Conservation (phyloP, 2,888 invertebrate species). For the Lissocephala sabroskyi region DNA sequence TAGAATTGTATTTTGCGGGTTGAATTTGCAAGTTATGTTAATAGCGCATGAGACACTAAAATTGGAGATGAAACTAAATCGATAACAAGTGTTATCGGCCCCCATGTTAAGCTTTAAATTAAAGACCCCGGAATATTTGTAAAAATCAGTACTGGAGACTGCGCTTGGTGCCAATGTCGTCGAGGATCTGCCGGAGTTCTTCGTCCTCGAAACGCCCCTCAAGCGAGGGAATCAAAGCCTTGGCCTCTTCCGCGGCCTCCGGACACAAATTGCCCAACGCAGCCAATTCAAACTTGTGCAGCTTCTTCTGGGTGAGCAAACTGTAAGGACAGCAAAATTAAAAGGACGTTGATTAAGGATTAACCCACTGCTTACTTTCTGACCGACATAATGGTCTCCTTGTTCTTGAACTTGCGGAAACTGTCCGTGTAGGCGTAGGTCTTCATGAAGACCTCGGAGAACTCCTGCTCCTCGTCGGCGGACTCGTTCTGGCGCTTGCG, state of each 20-base stretch:
- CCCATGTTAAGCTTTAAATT: no score
- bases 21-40: no score
- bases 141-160: constrained; percentile 96
- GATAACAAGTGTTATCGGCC: no score
- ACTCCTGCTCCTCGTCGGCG: constrained; percentile 98
- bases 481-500: constrained; percentile 98
- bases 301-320: constrained; percentile 91
- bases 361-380: constrained; percentile 80
- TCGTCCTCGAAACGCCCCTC: constrained; percentile 99
- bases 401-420: constrained; percentile 97
- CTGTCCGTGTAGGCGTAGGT: constrained; percentile 96
- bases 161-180: constrained; percentile 98
- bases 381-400: constrained; percentile 97
- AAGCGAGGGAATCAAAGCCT: constrained; percentile 95
- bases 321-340: constrained; percentile 74
- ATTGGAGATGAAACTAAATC: no score
- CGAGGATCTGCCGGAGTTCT: constrained; percentile 94
- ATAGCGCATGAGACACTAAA: no score
- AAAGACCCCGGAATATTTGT: no score
- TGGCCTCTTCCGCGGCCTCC: constrained; percentile 98
- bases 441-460: constrained; percentile 98
- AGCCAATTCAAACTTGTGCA: constrained; percentile 98
- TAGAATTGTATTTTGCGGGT: no score
- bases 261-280: constrained; percentile 98
- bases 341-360: not conserved